Conservation (phyloP, 1,140 invertebrate species). For the Samia ricini region DNA sequence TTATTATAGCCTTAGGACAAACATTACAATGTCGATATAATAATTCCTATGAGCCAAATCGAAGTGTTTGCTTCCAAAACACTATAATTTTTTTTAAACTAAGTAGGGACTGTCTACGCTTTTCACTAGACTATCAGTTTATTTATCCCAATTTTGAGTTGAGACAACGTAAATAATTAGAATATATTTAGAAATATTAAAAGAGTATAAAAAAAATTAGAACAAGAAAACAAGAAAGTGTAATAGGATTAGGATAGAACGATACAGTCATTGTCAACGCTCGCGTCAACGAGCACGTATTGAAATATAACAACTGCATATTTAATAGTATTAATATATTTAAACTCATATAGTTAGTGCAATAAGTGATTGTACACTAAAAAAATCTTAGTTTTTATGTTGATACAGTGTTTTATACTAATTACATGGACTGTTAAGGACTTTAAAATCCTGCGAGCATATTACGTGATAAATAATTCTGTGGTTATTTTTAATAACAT, state of each 20-base stretch:
- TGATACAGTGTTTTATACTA: no score
- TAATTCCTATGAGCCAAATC: constrained; percentile 13
- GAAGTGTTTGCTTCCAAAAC: background rate
- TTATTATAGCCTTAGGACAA: constrained; percentile 84
- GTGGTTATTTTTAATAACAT: no score
- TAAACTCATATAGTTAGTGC: no score
- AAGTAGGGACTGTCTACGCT: background rate
- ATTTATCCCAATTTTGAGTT: background rate
- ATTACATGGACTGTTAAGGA: no score
- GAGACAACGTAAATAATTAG: background rate
- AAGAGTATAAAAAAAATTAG: background rate
- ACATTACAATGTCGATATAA: constrained; percentile 42
- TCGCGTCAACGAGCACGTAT: no score
- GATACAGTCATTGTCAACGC: no score
- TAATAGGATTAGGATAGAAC: background rate
- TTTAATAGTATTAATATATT: no score
- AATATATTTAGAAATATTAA: background rate
- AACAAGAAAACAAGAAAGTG: background rate
- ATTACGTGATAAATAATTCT: no score
- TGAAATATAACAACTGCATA: no score
- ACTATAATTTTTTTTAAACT: background rate
- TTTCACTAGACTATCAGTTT: background rate
- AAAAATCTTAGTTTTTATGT: no score
- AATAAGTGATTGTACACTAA: no score
- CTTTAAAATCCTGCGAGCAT: no score